These are phyloP conservation scores for Allacma fusca DNA, from an alignment of 2,888 invertebrate genomes.

Conservation along the genomic window DNA sequence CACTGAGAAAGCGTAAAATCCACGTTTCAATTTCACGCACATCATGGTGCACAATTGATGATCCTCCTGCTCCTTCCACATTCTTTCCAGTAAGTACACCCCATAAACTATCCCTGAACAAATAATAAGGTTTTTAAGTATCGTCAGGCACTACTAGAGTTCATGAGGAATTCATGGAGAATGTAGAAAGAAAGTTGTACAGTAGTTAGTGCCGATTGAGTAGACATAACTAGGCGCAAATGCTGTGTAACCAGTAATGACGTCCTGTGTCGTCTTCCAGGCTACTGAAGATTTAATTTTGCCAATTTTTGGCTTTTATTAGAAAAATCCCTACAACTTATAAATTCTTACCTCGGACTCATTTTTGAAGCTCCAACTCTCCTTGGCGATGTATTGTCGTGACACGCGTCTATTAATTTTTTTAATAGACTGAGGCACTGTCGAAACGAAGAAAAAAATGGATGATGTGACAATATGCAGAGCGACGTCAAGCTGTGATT, in stretches of 20 bases:
- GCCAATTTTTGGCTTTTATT: too few species aligned
- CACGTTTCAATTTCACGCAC: constrained; percentile 98
- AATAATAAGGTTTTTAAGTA: background rate
- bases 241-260: too few species aligned
- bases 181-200: too few species aligned
- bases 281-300: too few species aligned
- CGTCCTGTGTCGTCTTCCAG: too few species aligned
- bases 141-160: too few species aligned
- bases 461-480: constrained; percentile 98
- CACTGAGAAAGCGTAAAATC: constrained; percentile 93
- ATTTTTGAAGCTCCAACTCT: constrained; percentile 89
- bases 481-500: constrained; percentile 96
- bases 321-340: too few species aligned
- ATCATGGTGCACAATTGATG: constrained; percentile 91
- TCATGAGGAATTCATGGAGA: too few species aligned
- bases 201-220: too few species aligned
- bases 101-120: constrained; percentile 93
- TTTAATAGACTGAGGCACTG: constrained; percentile 96
- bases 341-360: constrained; percentile 79
- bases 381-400: constrained; percentile 88
- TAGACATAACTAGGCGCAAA: too few species aligned
- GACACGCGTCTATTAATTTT: constrained; percentile 96
- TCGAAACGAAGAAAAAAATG: constrained; percentile 97
- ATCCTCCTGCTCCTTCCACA: constrained; percentile 72
- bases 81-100: constrained; percentile 87